These are phyloP conservation scores for Lithodes maja DNA, from an alignment of 2,888 invertebrate species.

Conservation along the genomic window DNA sequence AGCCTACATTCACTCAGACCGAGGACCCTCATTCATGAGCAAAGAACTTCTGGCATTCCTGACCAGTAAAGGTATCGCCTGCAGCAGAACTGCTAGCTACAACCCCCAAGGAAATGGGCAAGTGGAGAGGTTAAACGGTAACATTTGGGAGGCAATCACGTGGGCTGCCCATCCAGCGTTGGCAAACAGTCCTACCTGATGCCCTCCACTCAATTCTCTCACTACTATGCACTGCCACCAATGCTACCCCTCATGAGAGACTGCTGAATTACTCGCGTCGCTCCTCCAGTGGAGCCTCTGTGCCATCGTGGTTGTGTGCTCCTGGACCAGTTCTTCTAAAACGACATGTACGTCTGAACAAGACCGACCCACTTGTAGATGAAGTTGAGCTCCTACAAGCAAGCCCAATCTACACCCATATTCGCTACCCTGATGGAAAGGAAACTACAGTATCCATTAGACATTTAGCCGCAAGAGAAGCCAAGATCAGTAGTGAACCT, in stretches of 20 bases:
- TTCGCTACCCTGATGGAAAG: not conserved
- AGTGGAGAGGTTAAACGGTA: slow-evolving; percentile 66
- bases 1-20: too few relatives aligned
- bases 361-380: slow-evolving; percentile 25
- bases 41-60: not conserved
- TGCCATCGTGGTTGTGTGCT: not conserved
- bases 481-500: too few relatives aligned
- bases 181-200: slow-evolving; percentile 63
- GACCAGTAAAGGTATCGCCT: not conserved
- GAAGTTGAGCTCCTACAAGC: slow-evolving; percentile 8
- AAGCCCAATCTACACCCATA: not conserved
- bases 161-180: slow-evolving; percentile 16
- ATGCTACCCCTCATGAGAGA: slow-evolving; percentile 47
- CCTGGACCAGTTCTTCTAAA: not conserved
- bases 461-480: not conserved
- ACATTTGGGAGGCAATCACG: slow-evolving; percentile 69
- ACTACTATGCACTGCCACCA: slow-evolving; percentile 59
- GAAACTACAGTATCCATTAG: not conserved
- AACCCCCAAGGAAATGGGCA: slow-evolving; percentile 42
- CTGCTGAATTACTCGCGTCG: slow-evolving; percentile 7
- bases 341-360: slow-evolving; percentile 17
- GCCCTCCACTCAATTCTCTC: slow-evolving; percentile 64
- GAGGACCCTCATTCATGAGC: not conserved
- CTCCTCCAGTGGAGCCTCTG: not conserved
- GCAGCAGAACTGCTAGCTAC: slow-evolving; percentile 65